Base-by-base conservation (phyloP, 1,140 invertebrate species). In the Atta texana region DNA sequence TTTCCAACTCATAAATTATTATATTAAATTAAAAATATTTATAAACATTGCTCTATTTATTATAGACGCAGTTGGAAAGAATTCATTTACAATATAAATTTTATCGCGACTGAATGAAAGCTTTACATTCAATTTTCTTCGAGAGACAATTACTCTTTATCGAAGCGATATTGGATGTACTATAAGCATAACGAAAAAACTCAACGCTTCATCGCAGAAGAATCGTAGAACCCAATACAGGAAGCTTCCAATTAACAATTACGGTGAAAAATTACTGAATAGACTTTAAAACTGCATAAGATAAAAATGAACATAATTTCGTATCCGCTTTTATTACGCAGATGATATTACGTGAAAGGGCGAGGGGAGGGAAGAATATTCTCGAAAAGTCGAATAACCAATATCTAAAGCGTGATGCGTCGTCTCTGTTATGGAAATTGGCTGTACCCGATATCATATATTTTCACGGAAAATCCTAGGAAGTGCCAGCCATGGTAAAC, bases 371-470 rank as follows among this genome's bases (percentile, higher is more conserved):
- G 28, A 3, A 31, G 28, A 18, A 44, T 61, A 63, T 75, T 66
- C 63, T 81, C 39, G 77, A 82, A 84, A 89, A 89, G 63, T 87
- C 77, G 77, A 84, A 72, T 87, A 89, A 90, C 89, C 88, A 39
- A 89, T 90, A 89, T 77, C 88, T 61, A 72, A 53, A 53, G 49
- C 76, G 28, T 49, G 85, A 89, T 90, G 75, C 88, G 66, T 68
- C 64, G 63, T 75, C 53, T 85, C 59, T 82, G 78, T 89, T 89
- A 90, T 87, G 89, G 72, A 87, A 87, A 84, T 84, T 49, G 88
- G 28, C 72, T 31, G 18, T 68, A 66, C 21, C 28, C 57, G 57
- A 75, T 78, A 88, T 86, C 31, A 24, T 81, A 81, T 80, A 78
- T 80, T 51, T 7, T 66, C 74, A 59, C 8, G 31, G 59, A 68